Conservation (phyloP, 2,888 invertebrate species). For the Dasysyrphus tricinctus region DNA sequence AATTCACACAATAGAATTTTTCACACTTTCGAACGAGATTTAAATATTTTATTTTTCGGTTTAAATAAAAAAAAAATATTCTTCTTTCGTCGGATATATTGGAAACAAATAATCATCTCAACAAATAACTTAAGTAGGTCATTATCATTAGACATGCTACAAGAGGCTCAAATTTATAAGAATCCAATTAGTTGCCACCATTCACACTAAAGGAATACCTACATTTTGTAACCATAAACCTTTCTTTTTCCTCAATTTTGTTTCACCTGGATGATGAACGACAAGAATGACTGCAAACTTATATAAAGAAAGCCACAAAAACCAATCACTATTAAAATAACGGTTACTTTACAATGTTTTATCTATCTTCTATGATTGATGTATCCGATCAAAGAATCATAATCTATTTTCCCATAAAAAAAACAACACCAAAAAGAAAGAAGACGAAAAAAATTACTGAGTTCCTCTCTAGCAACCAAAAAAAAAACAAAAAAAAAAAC, state of each 20-base stretch:
- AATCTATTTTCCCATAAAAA: conserved; percentile 9
- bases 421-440: background rate
- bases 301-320: conserved; percentile 65
- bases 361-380: conserved; percentile 56
- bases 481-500: conserved; percentile 10
- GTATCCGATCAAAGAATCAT: conserved; percentile 43
- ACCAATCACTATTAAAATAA: conserved; percentile 60
- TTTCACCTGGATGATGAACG: background rate
- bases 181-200: conserved; percentile 48
- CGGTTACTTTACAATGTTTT: background rate
- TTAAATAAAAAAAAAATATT: too few species aligned
- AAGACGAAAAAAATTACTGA: background rate
- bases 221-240: conserved; percentile 18
- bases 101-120: conserved; percentile 1
- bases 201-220: conserved; percentile 3
- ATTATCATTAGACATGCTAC: conserved; percentile 11
- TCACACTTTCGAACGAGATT: background rate
- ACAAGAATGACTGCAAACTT: background rate
- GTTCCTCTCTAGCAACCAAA: background rate
- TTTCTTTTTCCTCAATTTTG: conserved; percentile 20
- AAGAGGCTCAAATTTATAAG: conserved; percentile 5
- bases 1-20: background rate
- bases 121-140: conserved; percentile 5
- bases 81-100: background rate
- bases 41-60: too few species aligned